Conservation (phyloP, 2,797 vertebrate genomes). For the Carcharodon carcharias region DNA sequence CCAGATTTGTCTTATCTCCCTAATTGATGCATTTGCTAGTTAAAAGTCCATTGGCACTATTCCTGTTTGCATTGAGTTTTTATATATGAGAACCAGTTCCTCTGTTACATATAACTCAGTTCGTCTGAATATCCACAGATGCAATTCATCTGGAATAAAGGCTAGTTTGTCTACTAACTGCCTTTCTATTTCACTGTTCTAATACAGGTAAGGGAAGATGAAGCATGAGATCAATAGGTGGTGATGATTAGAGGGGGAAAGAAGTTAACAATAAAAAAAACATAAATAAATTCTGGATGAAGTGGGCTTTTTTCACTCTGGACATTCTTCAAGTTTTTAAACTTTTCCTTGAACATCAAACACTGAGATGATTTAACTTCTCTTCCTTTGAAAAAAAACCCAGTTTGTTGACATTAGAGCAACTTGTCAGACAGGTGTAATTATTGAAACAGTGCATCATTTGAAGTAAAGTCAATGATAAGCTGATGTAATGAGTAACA, state of each 20-base stretch:
- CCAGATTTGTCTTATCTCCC: too few species aligned
- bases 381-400: background rate
- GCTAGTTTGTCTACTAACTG: background rate
- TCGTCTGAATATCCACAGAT: background rate
- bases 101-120: background rate
- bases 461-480: background rate
- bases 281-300: background rate
- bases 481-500: background rate
- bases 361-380: background rate
- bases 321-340: background rate
- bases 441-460: background rate
- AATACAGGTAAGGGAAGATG: background rate
- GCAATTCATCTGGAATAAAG: background rate
- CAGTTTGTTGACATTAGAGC: background rate
- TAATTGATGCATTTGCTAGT: too few species aligned
- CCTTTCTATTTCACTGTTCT: background rate
- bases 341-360: background rate
- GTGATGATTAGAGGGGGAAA: background rate
- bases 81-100: background rate
- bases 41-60: too few species aligned
- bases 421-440: too few species aligned
- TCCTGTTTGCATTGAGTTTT: too few species aligned
- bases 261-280: background rate
- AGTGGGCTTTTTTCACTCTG: background rate
- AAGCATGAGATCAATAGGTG: background rate